phyloP scores from a whole-genome alignment of 2,797 vertebrate genomes.

The Anomalospiza imberbis region DNA sequence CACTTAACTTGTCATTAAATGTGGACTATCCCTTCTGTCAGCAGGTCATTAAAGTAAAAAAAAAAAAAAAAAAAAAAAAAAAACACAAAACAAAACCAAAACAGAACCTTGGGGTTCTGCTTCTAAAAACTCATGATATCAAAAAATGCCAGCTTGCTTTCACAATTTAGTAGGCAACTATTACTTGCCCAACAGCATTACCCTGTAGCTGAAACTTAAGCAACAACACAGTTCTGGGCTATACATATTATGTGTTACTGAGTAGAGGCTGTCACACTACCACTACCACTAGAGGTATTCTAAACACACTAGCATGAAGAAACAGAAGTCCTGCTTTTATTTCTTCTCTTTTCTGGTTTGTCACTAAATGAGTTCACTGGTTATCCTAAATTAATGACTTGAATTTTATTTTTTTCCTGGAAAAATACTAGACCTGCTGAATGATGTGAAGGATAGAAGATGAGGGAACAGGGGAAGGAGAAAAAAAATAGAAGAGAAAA shows the following conservation, averaged over 20 bases:
- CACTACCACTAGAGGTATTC: background rate
- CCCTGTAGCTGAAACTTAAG: background rate
- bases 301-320: background rate
- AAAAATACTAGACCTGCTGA: background rate
- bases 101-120: fast-evolving
- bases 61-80: too few relatives aligned
- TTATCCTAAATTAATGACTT: background rate
- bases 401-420: background rate
- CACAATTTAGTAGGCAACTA: background rate
- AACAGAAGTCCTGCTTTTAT: background rate
- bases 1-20: background rate
- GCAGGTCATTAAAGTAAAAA: background rate
- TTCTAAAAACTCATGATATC: background rate
- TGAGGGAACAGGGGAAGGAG: background rate
- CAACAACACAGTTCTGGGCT: background rate
- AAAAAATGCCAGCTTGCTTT: background rate
- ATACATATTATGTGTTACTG: background rate
- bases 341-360: background rate
- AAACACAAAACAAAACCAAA: background rate
- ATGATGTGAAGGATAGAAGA: background rate
- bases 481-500: background rate
- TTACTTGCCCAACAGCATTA: background rate
- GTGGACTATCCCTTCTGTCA: background rate
- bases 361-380: background rate
- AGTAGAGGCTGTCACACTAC: background rate